Base-by-base conservation (phyloP, 2,888 invertebrate species). In the Agrochola macilenta region DNA sequence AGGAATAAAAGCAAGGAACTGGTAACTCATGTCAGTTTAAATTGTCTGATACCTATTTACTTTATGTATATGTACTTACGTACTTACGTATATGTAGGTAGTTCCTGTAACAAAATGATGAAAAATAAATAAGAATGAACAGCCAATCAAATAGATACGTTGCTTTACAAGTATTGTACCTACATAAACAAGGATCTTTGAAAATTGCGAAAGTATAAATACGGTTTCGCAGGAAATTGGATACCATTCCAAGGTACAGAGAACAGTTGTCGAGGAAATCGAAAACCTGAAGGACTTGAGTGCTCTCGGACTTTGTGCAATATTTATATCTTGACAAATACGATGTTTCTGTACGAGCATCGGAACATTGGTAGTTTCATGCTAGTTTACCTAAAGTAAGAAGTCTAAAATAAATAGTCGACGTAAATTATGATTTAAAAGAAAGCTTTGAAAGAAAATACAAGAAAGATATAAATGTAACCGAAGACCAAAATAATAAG, bases 171-270 rank as follows among this genome's bases (percentile, higher is more conserved):
- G 70, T 74, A 77, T 74, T 76, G 74, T 66, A 79, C 69, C 0
- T 35, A 35, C 76, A 77, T 69, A 17, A 46, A 64, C 76, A 76
- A 71, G 54, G 74, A 78, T 86, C 70, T 82, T 85, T 85, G 74
- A 74, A 90, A 91, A 92, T 87, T 89, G 88, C 85, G 87, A 91
- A 90, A 92, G 87, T 90, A 90, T 89, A 92, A 93, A 92, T 86
- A 91, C 90, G 88, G 79, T 90, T 70, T 74, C 83, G 79, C 86
- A 91, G 93, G 93, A 94, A 94, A 95, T 94, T 94, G 93, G 92
- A 93, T 91, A 87, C 87, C 88, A 87, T 91, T 90, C 79, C 80
- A 71, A 89, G 85, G 87, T 89, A 89, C 85, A 86, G 90, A 91
- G 84, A 90, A 91, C 90, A 90, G 87, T 91, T 90, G 90, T 83